These are phyloP conservation scores for Lucilia cuprina DNA, from an alignment of 1,140 invertebrate genomes.

Conservation along the genomic window DNA sequence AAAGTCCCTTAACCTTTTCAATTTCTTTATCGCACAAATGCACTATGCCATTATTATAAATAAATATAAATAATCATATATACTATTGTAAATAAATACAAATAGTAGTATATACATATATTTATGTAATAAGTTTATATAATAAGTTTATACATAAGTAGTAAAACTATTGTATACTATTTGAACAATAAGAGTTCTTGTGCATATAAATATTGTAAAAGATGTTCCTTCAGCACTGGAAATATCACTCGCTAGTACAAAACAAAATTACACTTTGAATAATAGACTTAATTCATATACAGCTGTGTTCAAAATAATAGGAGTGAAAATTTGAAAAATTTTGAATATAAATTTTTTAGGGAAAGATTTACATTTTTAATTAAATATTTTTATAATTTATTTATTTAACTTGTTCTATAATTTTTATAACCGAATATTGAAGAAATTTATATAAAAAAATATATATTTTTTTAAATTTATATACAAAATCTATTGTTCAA, in stretches of 20 bases:
- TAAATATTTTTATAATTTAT: too few relatives aligned
- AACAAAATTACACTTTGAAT: neutral
- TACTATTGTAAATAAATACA: neutral
- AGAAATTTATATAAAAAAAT: too few relatives aligned
- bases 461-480: too few relatives aligned
- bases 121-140: neutral
- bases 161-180: neutral
- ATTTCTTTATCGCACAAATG: neutral
- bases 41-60: slow-evolving; percentile 2
- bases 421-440: too few relatives aligned
- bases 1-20: neutral
- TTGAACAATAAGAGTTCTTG: neutral
- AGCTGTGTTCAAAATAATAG: too few relatives aligned
- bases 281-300: neutral
- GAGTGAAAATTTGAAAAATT: too few relatives aligned
- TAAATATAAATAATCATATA: neutral
- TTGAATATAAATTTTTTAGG: too few relatives aligned
- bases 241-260: neutral
- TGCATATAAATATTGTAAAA: neutral
- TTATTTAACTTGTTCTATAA: too few relatives aligned
- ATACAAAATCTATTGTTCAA: too few relatives aligned
- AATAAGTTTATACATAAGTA: neutral
- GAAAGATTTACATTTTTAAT: too few relatives aligned
- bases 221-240: neutral
- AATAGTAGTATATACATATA: neutral